Evolutionary conservation across 2,113 vertebrate genomes (phyloP).

Genomic region (Ictalurus punctatus): DNA sequence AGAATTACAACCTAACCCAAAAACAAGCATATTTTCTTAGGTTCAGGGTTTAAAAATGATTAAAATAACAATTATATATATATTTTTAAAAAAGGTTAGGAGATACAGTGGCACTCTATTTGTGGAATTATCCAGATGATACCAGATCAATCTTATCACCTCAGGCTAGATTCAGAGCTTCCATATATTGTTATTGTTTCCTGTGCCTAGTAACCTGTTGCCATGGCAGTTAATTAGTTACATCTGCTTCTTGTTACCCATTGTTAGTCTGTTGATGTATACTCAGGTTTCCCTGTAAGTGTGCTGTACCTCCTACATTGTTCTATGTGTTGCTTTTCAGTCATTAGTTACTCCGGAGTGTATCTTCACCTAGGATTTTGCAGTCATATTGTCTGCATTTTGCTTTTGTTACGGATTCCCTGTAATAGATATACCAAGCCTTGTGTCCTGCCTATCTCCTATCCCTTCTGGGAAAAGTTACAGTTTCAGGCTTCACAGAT

Average conservation of each 20-base stretch:
- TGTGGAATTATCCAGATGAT: not conserved
- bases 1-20: not conserved
- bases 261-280: not conserved
- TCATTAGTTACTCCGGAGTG: not conserved
- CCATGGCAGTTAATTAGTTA: not conserved
- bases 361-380: not conserved
- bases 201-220: not conserved
- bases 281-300: not conserved
- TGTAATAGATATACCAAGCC: not conserved
- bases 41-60: not conserved
- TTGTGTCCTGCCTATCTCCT: not conserved
- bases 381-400: not conserved
- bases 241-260: not conserved
- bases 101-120: not conserved
- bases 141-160: not conserved
- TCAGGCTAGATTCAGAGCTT: not conserved
- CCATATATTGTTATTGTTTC: slow-evolving; percentile 13
- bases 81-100: not conserved
- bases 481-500: not conserved
- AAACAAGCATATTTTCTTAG: not conserved
- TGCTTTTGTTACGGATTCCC: not conserved
- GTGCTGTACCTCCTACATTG: not conserved
- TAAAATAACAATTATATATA: not conserved
- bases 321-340: not conserved
- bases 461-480: not conserved